These are phyloP conservation scores for Atherinomorus stipes DNA, from an alignment of 2,113 vertebrate genomes.

Conservation along the genomic window DNA sequence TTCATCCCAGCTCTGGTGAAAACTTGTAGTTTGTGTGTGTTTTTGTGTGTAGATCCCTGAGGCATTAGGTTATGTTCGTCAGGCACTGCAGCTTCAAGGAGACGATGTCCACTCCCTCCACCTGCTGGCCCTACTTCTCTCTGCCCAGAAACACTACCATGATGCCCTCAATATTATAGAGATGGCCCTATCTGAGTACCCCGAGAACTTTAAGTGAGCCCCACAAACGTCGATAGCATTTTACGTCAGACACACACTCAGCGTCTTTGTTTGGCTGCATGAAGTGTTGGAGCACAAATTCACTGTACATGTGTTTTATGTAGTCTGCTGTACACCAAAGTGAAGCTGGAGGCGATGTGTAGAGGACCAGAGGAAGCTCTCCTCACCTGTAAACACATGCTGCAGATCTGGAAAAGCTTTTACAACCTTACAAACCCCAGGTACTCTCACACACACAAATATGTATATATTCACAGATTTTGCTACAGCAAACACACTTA, in stretches of 20 bases:
- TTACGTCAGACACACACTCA: background rate
- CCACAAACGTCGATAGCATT: constrained; percentile 13
- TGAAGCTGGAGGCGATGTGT: constrained; percentile 94
- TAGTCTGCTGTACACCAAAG: constrained; percentile 96
- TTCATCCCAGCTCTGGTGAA: constrained; percentile 34
- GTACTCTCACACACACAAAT: constrained; percentile 71
- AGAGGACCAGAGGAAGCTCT: constrained; percentile 95
- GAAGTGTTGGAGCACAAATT: background rate
- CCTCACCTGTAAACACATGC: constrained; percentile 98
- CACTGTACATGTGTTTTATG: background rate
- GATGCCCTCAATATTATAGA: constrained; percentile 97
- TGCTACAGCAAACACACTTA: fast-evolving
- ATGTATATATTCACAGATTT: constrained; percentile 8
- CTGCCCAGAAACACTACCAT: constrained; percentile 98
- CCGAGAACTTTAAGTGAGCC: constrained; percentile 97
- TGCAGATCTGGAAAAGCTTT: constrained; percentile 99
- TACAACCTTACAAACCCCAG: constrained; percentile 99
- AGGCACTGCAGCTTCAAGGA: constrained; percentile 96
- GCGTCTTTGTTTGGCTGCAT: background rate
- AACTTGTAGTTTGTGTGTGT: constrained; percentile 45
- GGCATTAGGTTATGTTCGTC: constrained; percentile 95
- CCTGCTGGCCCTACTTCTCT: constrained; percentile 94
- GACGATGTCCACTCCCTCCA: constrained; percentile 97
- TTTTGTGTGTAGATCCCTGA: constrained; percentile 91
- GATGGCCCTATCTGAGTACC: constrained; percentile 98